Base-by-base conservation (phyloP, 2,797 vertebrate genomes). In the Microcaecilia unicolor region DNA sequence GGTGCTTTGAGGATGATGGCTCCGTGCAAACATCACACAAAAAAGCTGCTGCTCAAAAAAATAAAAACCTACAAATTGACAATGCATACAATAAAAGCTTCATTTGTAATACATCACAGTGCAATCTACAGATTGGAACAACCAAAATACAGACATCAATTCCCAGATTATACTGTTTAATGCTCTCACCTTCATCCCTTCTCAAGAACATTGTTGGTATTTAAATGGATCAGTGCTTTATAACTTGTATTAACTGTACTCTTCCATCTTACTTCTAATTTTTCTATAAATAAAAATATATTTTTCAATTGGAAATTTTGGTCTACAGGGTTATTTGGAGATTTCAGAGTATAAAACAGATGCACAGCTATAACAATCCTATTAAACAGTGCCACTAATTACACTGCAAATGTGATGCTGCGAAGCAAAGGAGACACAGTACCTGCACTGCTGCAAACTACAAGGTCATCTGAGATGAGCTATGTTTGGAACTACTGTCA, bases 41-140 rank as follows among this genome's bases (percentile, higher is more conserved):
- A 37, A 47, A 47, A 41, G 24, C 31, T 12, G 52, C 33, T 30
- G 51, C 26, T 58, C 60, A 58, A 48, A 50, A 45, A 31, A 22
- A 28, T n/a, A n/a, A n/a, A n/a, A n/a, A 40, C 28, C 33, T 22
- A 13, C 33, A 49, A 52, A 40, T 48, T 58, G 4, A 12, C 40
- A 28, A n/a, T 56, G n/a, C n/a, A n/a, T n/a, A n/a, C 25, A 15
- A 41, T 27, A 22, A 10, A 10, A 25, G 23, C 31, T 24, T 42
- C 56, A 34, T 29, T 33, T 16, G 43, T 42, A 16, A 44, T 53
- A 21, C 14, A 48, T 34, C 44, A 55, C 36, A 44, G 28, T 39
- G 44, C 16, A 2, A 4, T 31, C 40, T 24, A 38, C 38, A 52
- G 42, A 46, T 48, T 0, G 0, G 4, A 36, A 23, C 9, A 48